These are phyloP conservation scores for Noctuana brunneofusca DNA, from an alignment of 2,888 invertebrate species.

Conservation along the genomic window DNA sequence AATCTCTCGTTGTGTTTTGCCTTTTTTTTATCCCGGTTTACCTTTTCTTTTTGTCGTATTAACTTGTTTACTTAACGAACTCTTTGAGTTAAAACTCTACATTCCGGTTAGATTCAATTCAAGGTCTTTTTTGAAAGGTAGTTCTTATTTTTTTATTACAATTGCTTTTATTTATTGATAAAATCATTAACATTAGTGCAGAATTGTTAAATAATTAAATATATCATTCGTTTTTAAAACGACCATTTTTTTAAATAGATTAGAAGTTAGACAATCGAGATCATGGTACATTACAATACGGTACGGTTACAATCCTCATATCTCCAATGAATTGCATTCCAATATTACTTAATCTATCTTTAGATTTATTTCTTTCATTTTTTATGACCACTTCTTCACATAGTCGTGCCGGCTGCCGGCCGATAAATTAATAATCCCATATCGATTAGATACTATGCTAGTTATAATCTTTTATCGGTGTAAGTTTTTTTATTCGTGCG, in stretches of 20 bases:
- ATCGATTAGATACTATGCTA: constrained; percentile 40
- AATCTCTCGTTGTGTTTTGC: constrained; percentile 24
- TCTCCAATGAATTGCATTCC: not conserved
- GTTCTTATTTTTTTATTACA: constrained; percentile 3
- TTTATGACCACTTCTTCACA: constrained; percentile 41
- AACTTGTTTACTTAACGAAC: constrained; percentile 26
- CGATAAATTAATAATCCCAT: constrained; percentile 29
- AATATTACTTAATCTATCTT: not conserved
- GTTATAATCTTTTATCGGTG: constrained; percentile 35
- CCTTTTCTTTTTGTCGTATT: constrained; percentile 36
- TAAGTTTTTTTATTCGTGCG: constrained; percentile 41
- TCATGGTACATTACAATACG: not conserved
- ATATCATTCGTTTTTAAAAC: not conserved
- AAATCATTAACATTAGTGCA: not conserved
- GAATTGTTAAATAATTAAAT: not conserved
- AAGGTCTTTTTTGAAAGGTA: constrained; percentile 20
- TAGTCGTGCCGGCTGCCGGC: not conserved
- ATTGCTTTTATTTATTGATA: constrained; percentile 8
- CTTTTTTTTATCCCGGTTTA: constrained; percentile 20
- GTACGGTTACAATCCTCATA: not conserved
- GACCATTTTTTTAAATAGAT: not conserved
- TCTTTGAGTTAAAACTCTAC: constrained; percentile 23
- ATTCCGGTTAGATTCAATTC: constrained; percentile 23
- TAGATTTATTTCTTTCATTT: constrained; percentile 10
- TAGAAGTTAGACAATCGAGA: not conserved